A percentile compares a stretch with the other conserved stretches of the same genome.
Evolutionary conservation across 2,888 invertebrate genomes (phyloP).

Genomic region (Penaeus monodon): DNA sequence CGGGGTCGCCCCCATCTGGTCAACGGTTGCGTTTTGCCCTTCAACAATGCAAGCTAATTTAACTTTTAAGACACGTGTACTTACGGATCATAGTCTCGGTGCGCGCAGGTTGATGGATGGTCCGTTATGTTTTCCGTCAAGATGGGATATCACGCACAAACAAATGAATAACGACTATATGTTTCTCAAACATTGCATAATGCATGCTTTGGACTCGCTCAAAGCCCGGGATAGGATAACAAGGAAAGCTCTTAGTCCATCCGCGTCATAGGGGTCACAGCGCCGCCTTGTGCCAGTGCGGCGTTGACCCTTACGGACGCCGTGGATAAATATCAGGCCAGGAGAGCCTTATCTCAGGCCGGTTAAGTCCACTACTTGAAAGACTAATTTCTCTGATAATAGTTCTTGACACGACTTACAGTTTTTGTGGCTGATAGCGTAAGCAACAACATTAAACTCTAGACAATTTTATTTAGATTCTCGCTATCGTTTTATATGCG

Average conservation of each 20-base stretch:
- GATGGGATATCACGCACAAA: too few species aligned
- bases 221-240: slow-evolving; percentile 2
- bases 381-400: slow-evolving; percentile 51
- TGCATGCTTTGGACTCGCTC: too few species aligned
- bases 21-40: too few species aligned
- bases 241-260: slow-evolving; percentile 10
- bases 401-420: slow-evolving; percentile 38
- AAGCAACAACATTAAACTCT: slow-evolving; percentile 15
- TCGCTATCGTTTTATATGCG: too few species aligned
- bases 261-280: slow-evolving; percentile 4
- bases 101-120: too few species aligned
- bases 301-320: background rate
- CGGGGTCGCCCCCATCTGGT: too few species aligned
- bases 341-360: slow-evolving; percentile 24
- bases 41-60: too few species aligned
- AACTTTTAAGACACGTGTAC: too few species aligned
- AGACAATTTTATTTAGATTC: slow-evolving; percentile 1
- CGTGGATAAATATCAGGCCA: slow-evolving; percentile 11
- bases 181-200: too few species aligned
- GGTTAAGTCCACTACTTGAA: slow-evolving; percentile 45
- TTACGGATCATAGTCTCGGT: too few species aligned
- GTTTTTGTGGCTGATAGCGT: slow-evolving; percentile 35
- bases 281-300: background rate
- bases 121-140: too few species aligned
- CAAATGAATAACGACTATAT: too few species aligned